Evolutionary conservation across 2,113 vertebrate genomes (phyloP).

Genomic region (Hippocampus comes): DNA sequence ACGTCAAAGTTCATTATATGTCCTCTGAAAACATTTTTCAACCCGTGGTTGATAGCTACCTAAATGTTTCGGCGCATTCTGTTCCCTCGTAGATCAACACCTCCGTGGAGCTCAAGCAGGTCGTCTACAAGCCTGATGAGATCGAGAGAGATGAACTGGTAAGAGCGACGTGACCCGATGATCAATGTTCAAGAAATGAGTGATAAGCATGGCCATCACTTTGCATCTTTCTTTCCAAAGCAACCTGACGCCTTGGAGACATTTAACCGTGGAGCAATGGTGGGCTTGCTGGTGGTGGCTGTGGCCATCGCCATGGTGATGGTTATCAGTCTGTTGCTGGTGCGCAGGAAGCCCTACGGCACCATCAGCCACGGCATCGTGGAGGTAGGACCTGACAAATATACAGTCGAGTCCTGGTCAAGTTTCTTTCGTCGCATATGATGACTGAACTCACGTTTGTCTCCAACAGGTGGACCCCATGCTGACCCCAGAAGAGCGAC

Average conservation of each 20-base stretch:
- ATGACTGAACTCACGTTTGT: conserved; percentile 24
- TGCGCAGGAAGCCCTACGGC: conserved; percentile 82
- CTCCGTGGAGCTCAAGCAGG: conserved; percentile 79
- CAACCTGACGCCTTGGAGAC: conserved; percentile 81
- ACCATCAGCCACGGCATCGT: conserved; percentile 84
- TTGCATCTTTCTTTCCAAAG: conserved; percentile 44
- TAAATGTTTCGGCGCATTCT: background rate
- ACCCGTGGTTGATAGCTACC: too few relatives aligned
- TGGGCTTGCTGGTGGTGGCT: conserved; percentile 84
- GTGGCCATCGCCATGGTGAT: conserved; percentile 84
- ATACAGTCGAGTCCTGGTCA: too few relatives aligned
- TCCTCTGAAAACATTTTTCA: background rate
- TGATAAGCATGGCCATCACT: background rate
- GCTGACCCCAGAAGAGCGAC: conserved; percentile 78
- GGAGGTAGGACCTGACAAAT: conserved; percentile 65
- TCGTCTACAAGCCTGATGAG: conserved; percentile 80
- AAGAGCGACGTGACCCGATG: conserved; percentile 9
- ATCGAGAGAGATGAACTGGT: conserved; percentile 83
- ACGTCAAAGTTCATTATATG: background rate
- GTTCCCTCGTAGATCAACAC: conserved; percentile 71
- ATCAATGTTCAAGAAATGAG: background rate
- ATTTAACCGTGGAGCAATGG: conserved; percentile 82
- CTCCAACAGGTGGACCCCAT: conserved; percentile 78
- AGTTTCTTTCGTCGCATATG: background rate
- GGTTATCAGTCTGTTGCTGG: conserved; percentile 81